Evolutionary conservation across 2,888 invertebrate species (phyloP).

Genomic region (Machimus rusticus): DNA sequence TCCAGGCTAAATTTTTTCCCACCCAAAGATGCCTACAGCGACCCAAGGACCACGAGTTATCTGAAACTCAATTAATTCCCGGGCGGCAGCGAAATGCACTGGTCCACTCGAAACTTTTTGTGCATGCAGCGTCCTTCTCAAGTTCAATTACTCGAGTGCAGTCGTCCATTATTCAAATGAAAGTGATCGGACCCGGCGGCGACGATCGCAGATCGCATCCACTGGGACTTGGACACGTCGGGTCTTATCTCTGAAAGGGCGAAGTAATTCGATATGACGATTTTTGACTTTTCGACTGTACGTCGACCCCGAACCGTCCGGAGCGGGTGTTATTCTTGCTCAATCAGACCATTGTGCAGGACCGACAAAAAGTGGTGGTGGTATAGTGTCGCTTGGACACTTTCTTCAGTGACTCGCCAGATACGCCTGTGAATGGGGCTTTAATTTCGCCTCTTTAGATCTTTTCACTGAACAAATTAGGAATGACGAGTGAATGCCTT

Average conservation of each 20-base stretch:
- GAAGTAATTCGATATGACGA: slow-evolving; percentile 1
- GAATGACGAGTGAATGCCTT: neutral
- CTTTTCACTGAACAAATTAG: slow-evolving; percentile 16
- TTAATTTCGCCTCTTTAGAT: slow-evolving; percentile 3
- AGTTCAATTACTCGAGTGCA: slow-evolving; percentile 21
- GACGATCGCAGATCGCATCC: neutral
- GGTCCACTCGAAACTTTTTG: neutral
- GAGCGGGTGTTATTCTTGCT: slow-evolving; percentile 1
- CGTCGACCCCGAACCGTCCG: neutral
- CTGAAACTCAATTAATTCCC: slow-evolving; percentile 9
- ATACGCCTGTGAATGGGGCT: neutral
- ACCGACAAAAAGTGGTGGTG: neutral
- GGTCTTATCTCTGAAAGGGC: neutral
- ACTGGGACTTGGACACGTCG: neutral
- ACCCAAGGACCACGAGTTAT: neutral
- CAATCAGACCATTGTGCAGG: slow-evolving; percentile 15
- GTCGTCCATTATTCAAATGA: slow-evolving; percentile 20
- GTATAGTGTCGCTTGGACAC: neutral
- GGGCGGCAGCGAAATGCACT: neutral
- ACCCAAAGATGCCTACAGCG: neutral
- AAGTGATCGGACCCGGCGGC: neutral
- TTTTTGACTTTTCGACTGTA: neutral
- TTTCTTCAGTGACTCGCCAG: slow-evolving; percentile 12
- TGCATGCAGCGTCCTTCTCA: slow-evolving; percentile 15
- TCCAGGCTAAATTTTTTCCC: neutral